A percentile compares a stretch with the other conserved stretches of the same genome.
phyloP scores from a whole-genome alignment of 2,797 vertebrate species.

The Ctenopoma multispine region DNA sequence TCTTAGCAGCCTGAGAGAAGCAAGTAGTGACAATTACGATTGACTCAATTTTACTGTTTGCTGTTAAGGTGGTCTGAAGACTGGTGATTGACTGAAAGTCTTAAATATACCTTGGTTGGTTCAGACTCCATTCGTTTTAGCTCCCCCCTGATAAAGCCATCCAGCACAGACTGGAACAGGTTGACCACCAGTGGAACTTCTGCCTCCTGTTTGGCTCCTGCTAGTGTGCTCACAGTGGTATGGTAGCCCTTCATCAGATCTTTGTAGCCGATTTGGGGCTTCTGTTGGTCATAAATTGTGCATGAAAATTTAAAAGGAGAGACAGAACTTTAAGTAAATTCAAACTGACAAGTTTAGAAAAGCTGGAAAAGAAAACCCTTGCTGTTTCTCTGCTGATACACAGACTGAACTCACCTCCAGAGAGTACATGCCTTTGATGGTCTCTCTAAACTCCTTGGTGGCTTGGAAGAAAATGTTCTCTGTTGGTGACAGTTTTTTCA shows the following conservation, averaged over 20 bases:
- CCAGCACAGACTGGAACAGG: slow-evolving; percentile 94
- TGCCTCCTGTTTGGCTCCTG: slow-evolving; percentile 79
- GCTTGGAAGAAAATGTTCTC: slow-evolving; percentile 92
- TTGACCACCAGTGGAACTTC: slow-evolving; percentile 94
- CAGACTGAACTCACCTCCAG: slow-evolving; percentile 85
- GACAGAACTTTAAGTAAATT: not conserved
- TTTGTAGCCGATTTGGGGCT: slow-evolving; percentile 89
- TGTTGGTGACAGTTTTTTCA: slow-evolving; percentile 86
- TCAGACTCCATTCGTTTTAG: slow-evolving; percentile 85
- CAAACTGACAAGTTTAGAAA: not conserved
- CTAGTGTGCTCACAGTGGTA: slow-evolving; percentile 87
- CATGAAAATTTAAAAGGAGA: not conserved
- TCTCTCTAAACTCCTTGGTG: slow-evolving; percentile 92
- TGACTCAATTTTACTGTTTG: not conserved
- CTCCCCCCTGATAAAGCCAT: slow-evolving; percentile 91
- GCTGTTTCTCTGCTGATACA: not conserved
- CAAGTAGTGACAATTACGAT: slow-evolving; percentile 4
- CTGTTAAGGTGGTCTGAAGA: not conserved
- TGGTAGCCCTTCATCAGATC: slow-evolving; percentile 93
- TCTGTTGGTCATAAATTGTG: slow-evolving; percentile 67
- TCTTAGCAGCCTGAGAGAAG: slow-evolving; percentile 83
- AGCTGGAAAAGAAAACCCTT: not conserved
- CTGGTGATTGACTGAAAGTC: not conserved
- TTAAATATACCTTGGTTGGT: slow-evolving; percentile 76
- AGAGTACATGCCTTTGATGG: slow-evolving; percentile 95